Percentiles rank a stretch among this genome's conserved stretches.
phyloP scores from a whole-genome alignment of 2,113 vertebrate species.

The Cranoglanis bouderius region DNA sequence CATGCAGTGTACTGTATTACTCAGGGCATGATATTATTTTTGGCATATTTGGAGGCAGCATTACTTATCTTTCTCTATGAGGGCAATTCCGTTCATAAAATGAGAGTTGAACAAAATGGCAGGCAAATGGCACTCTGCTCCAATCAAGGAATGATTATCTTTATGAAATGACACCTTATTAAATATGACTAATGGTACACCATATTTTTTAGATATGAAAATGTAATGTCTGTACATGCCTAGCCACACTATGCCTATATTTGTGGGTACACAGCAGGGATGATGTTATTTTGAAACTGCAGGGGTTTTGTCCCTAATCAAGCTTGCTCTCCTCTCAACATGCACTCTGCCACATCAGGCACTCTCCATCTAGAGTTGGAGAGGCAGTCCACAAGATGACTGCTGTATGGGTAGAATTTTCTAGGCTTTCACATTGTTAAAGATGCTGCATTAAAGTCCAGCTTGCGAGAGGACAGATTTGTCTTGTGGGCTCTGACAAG shows the following conservation, averaged over 20 bases:
- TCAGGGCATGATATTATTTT: neutral
- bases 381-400: neutral
- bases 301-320: constrained; percentile 21
- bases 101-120: neutral
- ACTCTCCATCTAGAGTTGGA: neutral
- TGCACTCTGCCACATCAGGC: neutral
- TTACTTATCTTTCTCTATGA: neutral
- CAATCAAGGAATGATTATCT: neutral
- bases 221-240: neutral
- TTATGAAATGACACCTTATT: neutral
- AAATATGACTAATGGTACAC: neutral
- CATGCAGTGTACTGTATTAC: neutral
- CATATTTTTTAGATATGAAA: neutral
- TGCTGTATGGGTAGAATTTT: neutral
- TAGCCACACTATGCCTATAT: neutral
- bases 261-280: neutral
- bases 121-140: neutral
- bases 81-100: neutral
- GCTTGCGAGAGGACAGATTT: neutral
- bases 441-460: neutral
- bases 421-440: neutral
- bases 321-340: constrained; percentile 15
- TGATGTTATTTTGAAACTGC: constrained; percentile 7
- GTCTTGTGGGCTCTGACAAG: neutral
- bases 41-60: neutral